Percentiles rank a stretch among this genome's conserved stretches.
Evolutionary conservation across 2,113 vertebrate species (phyloP).

Genomic region (Castor canadensis): DNA sequence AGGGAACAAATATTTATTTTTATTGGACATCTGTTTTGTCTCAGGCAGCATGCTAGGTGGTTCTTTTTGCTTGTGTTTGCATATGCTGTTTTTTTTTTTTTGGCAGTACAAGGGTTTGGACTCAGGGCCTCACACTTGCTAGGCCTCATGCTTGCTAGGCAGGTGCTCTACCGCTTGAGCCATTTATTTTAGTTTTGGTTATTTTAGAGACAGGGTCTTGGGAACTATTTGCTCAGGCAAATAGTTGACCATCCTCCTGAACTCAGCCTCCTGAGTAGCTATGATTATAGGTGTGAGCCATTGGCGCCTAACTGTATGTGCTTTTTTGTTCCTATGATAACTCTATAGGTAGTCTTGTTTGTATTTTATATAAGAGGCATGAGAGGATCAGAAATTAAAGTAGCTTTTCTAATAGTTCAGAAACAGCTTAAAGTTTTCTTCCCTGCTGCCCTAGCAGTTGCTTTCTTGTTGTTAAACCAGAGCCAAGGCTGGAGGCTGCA

Average conservation of each 20-base stretch:
- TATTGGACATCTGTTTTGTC: slow-evolving; percentile 13
- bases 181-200: too few relatives aligned
- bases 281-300: too few relatives aligned
- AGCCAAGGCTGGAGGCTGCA: slow-evolving; percentile 16
- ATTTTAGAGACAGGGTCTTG: too few relatives aligned
- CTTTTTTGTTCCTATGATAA: slow-evolving; percentile 18
- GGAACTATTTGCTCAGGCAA: too few relatives aligned
- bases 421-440: slow-evolving; percentile 43
- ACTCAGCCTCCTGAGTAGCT: too few relatives aligned
- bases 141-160: too few relatives aligned
- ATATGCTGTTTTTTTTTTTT: neutral
- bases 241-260: too few relatives aligned
- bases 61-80: neutral
- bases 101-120: too few relatives aligned
- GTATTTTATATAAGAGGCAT: slow-evolving; percentile 35
- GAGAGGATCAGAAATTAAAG: slow-evolving; percentile 44
- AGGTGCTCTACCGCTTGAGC: too few relatives aligned
- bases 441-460: slow-evolving; percentile 11
- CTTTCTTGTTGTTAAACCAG: slow-evolving; percentile 40
- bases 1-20: neutral
- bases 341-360: neutral
- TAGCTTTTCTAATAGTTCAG: neutral
- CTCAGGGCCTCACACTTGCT: too few relatives aligned
- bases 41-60: neutral
- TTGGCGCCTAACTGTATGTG: too few relatives aligned